These are phyloP conservation scores for Stenolophus ochropezus DNA, from an alignment of 2,888 invertebrate species.

Conservation along the genomic window DNA sequence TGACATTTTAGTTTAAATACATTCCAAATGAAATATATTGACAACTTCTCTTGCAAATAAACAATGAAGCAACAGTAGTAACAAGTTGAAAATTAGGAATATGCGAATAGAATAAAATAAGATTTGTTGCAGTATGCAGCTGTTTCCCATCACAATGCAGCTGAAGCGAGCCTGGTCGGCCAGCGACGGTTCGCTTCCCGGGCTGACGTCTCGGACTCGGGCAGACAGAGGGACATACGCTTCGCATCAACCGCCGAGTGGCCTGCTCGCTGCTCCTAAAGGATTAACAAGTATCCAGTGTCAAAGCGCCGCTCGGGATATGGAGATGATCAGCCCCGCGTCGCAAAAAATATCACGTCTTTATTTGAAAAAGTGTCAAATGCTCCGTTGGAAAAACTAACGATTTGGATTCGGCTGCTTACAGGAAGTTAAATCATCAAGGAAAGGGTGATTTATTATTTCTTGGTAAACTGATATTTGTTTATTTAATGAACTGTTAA, in stretches of 20 bases:
- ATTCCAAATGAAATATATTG: too few relatives aligned
- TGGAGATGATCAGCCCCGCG: constrained; percentile 7
- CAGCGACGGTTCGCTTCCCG: constrained; percentile 12
- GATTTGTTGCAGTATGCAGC: neutral
- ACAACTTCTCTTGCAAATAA: too few relatives aligned
- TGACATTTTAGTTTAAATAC: too few relatives aligned
- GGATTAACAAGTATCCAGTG: constrained; percentile 47
- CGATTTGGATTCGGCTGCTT: constrained; percentile 22
- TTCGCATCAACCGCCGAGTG: constrained; percentile 42
- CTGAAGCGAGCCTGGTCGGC: constrained; percentile 7
- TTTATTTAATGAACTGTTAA: constrained; percentile 33
- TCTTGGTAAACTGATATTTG: constrained; percentile 46
- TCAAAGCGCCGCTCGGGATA: constrained; percentile 43
- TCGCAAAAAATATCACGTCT: constrained; percentile 42
- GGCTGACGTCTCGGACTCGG: neutral
- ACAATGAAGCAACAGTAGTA: too few relatives aligned
- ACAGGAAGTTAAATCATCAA: constrained; percentile 34
- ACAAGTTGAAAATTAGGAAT: too few relatives aligned
- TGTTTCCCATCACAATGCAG: constrained; percentile 37
- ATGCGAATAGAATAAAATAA: neutral
- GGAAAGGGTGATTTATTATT: constrained; percentile 42
- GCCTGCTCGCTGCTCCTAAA: constrained; percentile 23
- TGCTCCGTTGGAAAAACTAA: constrained; percentile 43
- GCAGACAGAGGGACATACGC: constrained; percentile 48
- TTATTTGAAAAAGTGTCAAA: constrained; percentile 48